Percentiles rank a stretch among this genome's conserved stretches.
Evolutionary conservation across 2,113 vertebrate species (phyloP).

Genomic region (Hydrolagus affinis): DNA sequence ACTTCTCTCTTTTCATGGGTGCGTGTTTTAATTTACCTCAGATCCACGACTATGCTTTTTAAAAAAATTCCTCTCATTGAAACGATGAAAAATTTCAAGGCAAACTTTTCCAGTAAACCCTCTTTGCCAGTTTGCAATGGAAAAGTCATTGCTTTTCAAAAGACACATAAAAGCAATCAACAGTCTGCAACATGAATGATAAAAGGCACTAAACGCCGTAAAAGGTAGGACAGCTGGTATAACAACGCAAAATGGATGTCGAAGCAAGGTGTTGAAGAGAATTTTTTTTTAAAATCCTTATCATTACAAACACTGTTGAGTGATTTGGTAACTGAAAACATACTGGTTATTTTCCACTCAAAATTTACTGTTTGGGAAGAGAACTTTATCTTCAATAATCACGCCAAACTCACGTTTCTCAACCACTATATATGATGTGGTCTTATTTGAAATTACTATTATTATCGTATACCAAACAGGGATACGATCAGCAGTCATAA

Average conservation of each 20-base stretch:
- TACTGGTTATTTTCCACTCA: neutral
- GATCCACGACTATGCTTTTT: no score
- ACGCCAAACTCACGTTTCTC: neutral
- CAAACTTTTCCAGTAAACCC: neutral
- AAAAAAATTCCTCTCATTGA: no score
- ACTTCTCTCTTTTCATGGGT: no score
- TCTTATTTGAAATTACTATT: neutral
- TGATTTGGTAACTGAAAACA: neutral
- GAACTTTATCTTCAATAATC: neutral
- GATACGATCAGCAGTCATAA: slow-evolving; percentile 7
- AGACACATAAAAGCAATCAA: neutral
- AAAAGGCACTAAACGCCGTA: neutral
- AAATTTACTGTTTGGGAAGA: neutral
- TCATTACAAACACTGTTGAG: neutral
- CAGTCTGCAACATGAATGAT: neutral
- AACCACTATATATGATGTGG: neutral
- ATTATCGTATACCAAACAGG: neutral
- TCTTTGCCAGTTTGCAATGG: neutral
- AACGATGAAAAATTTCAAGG: neutral
- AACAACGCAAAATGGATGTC: neutral
- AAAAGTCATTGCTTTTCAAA: neutral
- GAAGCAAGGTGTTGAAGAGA: neutral
- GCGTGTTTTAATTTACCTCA: no score
- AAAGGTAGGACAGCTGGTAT: neutral
- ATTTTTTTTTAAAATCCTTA: no score